Evolutionary conservation across 2,888 invertebrate genomes (phyloP).

Genomic region (Muscina levida): DNA sequence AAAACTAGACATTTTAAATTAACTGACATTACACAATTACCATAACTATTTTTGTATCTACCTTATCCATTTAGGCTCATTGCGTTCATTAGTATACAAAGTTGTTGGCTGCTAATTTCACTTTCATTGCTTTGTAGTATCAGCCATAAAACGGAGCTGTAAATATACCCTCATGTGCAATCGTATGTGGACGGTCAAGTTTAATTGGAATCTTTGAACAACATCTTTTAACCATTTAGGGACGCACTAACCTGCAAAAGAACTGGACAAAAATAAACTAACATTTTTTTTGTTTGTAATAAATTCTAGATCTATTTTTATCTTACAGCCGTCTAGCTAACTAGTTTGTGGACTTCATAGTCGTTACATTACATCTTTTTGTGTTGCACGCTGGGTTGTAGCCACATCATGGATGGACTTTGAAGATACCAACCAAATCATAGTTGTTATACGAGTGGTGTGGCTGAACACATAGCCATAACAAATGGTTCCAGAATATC

Average conservation of each 20-base stretch:
- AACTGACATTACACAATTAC: too few species aligned
- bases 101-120: conserved; percentile 1
- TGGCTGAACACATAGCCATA: background rate
- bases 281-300: conserved; percentile 3
- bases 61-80: too few species aligned
- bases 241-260: background rate
- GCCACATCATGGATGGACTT: background rate
- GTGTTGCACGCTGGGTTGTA: background rate
- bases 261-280: background rate
- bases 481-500: background rate
- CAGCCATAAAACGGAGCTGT: background rate
- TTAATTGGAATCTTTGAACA: conserved; percentile 7
- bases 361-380: background rate
- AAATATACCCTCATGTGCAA: too few species aligned
- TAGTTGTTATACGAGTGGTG: background rate
- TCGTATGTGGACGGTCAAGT: background rate
- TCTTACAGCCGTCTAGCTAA: background rate
- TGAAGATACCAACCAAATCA: background rate
- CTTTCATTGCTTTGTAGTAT: conserved; percentile 7
- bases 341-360: background rate
- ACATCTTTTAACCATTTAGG: conserved; percentile 9
- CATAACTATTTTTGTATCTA: too few species aligned
- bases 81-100: background rate
- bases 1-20: too few species aligned
- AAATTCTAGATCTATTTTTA: conserved; percentile 24